Base-by-base conservation (phyloP, 2,888 invertebrate genomes). In the Azorinus chamasolen region DNA sequence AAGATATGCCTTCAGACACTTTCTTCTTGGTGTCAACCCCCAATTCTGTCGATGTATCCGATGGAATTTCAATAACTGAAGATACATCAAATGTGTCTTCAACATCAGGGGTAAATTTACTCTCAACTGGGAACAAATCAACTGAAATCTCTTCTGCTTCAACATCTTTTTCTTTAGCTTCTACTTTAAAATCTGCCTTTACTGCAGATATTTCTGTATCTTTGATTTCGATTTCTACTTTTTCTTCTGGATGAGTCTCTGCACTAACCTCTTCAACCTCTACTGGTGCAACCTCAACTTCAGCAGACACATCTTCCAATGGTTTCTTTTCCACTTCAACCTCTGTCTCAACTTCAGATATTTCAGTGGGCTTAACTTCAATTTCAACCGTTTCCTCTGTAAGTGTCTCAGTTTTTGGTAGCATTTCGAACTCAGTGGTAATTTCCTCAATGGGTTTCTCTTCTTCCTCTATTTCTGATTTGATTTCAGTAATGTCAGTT, bases 181-280 rank as follows among this genome's bases (percentile, higher is more conserved):
- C 37, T 18, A 25, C 51, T 37, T 57, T 57, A 50, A 22, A n/a
- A 48, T 62, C 50, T 16, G 27, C 46, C n/a, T 55, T 48, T 22
- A 58, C 64, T 43, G 58, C 32, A 22, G 53, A 24, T 45, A 41
- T n/a, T 58, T 65, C 53, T 27, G 55, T 46, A 4, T 41, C 53
- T 27, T 62, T 61, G 20, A 71, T 55, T 32, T 61, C 71, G 32
- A 71, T 54, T 48, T 58, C 69, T 18, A 70, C 65, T 16, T 53
- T 63, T n/a, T n/a, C n/a, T n/a, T n/a, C n/a, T n/a, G n/a, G n/a
- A n/a, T n/a, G n/a, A n/a, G n/a, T n/a, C n/a, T n/a, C n/a, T n/a
- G n/a, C n/a, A n/a, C n/a, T n/a, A n/a, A n/a, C n/a, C n/a, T n/a
- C n/a, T n/a, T n/a, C n/a, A n/a, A n/a, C n/a, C n/a, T n/a, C n/a